Conservation (phyloP, 2,113 vertebrate genomes). For the Phocoena phocoena region DNA sequence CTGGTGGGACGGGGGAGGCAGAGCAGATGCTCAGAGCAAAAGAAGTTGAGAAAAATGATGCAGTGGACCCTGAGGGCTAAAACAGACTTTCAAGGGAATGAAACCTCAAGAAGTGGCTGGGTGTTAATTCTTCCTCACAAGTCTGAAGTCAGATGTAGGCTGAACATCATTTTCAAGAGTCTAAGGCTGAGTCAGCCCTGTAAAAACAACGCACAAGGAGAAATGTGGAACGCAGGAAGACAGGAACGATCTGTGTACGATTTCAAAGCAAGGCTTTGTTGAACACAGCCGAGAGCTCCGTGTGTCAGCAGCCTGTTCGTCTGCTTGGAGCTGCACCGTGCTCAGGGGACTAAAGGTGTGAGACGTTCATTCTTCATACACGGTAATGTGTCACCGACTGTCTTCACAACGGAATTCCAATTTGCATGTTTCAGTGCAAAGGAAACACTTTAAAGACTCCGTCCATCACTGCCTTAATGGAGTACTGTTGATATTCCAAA, state of each 20-base stretch:
- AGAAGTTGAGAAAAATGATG: background rate
- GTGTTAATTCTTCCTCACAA: slow-evolving; percentile 12
- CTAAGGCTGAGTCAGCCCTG: background rate
- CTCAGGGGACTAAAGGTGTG: background rate
- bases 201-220: slow-evolving; percentile 4
- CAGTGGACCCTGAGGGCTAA: background rate
- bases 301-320: background rate
- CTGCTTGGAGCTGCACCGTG: background rate
- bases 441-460: background rate
- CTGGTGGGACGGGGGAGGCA: background rate
- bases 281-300: background rate
- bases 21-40: background rate
- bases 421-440: slow-evolving; percentile 36
- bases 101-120: background rate
- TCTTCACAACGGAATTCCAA: slow-evolving; percentile 51
- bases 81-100: background rate
- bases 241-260: background rate
- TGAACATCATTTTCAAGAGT: slow-evolving; percentile 13
- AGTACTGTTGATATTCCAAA: background rate
- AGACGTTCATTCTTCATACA: background rate
- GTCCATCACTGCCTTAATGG: background rate
- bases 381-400: background rate
- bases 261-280: background rate
- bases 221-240: background rate
- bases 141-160: background rate